These are phyloP conservation scores for Protodeltote pygarga DNA, from an alignment of 2,888 invertebrate species.

Conservation along the genomic window DNA sequence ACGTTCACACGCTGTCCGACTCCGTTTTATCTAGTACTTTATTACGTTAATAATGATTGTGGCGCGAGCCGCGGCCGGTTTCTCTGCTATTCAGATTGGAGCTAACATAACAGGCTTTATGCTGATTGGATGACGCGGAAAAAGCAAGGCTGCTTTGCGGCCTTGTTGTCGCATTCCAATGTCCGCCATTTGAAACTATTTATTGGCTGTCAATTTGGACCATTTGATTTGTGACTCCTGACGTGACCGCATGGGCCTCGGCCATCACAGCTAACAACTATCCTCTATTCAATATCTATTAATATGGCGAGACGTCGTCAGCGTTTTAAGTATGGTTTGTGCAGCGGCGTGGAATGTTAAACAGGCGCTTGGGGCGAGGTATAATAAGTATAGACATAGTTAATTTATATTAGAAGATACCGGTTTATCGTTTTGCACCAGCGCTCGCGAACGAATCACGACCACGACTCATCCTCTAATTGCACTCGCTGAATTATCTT, in stretches of 20 bases:
- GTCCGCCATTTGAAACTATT: slow-evolving; percentile 72
- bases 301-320: slow-evolving; percentile 56
- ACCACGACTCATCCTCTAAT: slow-evolving; percentile 76
- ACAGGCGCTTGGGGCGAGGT: slow-evolving; percentile 57
- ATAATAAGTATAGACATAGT: slow-evolving; percentile 63
- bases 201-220: slow-evolving; percentile 70
- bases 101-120: slow-evolving; percentile 72
- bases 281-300: slow-evolving; percentile 48
- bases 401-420: slow-evolving; percentile 64
- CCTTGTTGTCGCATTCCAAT: slow-evolving; percentile 81
- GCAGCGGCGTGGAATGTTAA: slow-evolving; percentile 62
- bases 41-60: slow-evolving; percentile 83
- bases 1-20: slow-evolving; percentile 85
- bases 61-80: slow-evolving; percentile 82
- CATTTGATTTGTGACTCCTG: slow-evolving; percentile 62
- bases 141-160: slow-evolving; percentile 80
- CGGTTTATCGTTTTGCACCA: slow-evolving; percentile 60
- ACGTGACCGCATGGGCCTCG: slow-evolving; percentile 32
- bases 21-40: slow-evolving; percentile 84
- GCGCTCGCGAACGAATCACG: slow-evolving; percentile 66
- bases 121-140: slow-evolving; percentile 83
- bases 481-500: slow-evolving; percentile 78
- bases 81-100: slow-evolving; percentile 73
- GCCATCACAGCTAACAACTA: slow-evolving; percentile 38
- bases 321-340: slow-evolving; percentile 54